These are phyloP conservation scores for Cryptocephalus moraei DNA, from an alignment of 2,888 invertebrate genomes.

Conservation along the genomic window DNA sequence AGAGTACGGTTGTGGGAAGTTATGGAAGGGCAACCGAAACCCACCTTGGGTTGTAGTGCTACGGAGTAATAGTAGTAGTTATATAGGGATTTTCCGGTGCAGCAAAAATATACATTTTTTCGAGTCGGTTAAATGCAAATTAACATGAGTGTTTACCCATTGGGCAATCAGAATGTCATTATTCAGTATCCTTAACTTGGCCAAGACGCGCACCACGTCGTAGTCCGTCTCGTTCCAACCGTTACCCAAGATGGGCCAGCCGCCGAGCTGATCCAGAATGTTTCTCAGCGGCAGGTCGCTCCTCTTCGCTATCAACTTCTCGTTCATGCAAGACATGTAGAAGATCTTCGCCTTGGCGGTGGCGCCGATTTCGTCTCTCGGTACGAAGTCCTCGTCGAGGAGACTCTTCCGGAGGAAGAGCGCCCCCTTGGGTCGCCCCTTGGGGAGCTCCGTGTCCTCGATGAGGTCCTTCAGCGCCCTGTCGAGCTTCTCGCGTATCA, in stretches of 20 bases:
- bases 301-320: conserved; percentile 47
- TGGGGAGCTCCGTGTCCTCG: conserved; percentile 26
- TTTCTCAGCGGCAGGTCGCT: conserved; percentile 61
- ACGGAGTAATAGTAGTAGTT: too few species aligned
- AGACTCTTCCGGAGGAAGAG: conserved; percentile 11
- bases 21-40: too few species aligned
- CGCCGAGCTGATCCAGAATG: conserved; percentile 63
- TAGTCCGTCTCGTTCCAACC: conserved; percentile 57
- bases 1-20: too few species aligned
- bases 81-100: too few species aligned
- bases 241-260: conserved; percentile 73
- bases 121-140: neutral
- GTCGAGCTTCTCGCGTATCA: conserved; percentile 73
- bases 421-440: conserved; percentile 1
- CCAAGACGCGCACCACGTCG: conserved; percentile 65
- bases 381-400: conserved; percentile 12
- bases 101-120: neutral
- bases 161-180: conserved; percentile 78
- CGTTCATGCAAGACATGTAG: conserved; percentile 81
- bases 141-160: conserved; percentile 48
- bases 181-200: conserved; percentile 66
- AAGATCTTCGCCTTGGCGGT: conserved; percentile 70
- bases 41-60: too few species aligned
- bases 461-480: conserved; percentile 56
- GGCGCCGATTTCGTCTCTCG: conserved; percentile 42